A percentile compares a stretch with the other conserved stretches of the same genome.
phyloP scores from a whole-genome alignment of 2,797 vertebrate genomes.

The Cyprinella venusta region DNA sequence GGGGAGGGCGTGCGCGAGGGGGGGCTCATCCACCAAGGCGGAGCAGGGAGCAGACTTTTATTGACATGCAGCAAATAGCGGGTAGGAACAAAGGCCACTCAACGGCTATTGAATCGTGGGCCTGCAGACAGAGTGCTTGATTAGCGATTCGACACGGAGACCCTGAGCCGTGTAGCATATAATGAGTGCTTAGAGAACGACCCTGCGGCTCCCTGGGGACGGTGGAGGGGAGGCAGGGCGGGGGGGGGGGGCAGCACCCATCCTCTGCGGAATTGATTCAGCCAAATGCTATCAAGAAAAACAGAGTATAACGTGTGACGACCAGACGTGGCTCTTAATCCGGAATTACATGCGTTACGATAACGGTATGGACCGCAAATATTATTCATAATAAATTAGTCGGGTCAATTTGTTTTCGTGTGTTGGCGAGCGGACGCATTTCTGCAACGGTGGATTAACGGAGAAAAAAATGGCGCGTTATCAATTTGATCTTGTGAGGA shows the following conservation, averaged over 20 bases:
- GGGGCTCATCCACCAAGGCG: slow-evolving; percentile 21
- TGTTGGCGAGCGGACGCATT: not conserved
- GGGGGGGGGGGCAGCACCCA: slow-evolving; percentile 15
- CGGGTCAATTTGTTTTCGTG: slow-evolving; percentile 34
- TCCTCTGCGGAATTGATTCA: slow-evolving; percentile 43
- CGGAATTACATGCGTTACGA: slow-evolving; percentile 12
- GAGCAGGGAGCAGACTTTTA: slow-evolving; percentile 63
- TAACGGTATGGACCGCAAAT: slow-evolving; percentile 30
- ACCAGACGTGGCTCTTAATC: slow-evolving; percentile 31
- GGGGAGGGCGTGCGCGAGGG: slow-evolving; percentile 33
- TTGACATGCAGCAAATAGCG: slow-evolving; percentile 78
- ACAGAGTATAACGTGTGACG: slow-evolving; percentile 7
- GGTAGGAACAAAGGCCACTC: slow-evolving; percentile 77
- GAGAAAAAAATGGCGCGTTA: slow-evolving; percentile 41
- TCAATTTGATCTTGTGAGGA: slow-evolving; percentile 67
- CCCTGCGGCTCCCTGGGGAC: slow-evolving; percentile 49
- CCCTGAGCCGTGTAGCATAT: slow-evolving; percentile 78
- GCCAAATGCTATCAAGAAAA: slow-evolving; percentile 41
- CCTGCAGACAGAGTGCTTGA: slow-evolving; percentile 78
- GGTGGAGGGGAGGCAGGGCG: not conserved
- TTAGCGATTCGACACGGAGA: slow-evolving; percentile 80
- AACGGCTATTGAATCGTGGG: slow-evolving; percentile 75
- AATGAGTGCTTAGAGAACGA: slow-evolving; percentile 78
- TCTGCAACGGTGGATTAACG: slow-evolving; percentile 29
- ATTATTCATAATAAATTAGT: slow-evolving; percentile 30